phyloP scores from a whole-genome alignment of 2,888 invertebrate species.

The Auanema sp. region DNA sequence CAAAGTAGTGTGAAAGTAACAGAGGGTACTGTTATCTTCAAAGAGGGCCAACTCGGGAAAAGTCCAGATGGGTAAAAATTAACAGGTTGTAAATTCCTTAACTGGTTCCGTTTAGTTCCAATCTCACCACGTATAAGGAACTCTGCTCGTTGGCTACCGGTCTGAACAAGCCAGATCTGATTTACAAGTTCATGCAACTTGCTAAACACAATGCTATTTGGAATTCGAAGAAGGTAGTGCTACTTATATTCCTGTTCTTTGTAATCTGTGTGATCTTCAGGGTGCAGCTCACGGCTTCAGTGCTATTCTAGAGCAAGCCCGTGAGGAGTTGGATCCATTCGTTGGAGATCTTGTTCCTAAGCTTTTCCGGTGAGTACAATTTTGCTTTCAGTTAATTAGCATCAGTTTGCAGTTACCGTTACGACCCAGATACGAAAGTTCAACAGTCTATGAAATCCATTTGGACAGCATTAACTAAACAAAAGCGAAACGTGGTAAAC shows the following conservation, averaged over 20 bases:
- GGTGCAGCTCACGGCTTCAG: constrained; percentile 92
- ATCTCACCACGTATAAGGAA: constrained; percentile 82
- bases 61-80: constrained; percentile 79
- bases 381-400: not conserved
- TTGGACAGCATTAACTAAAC: constrained; percentile 86
- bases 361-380: constrained; percentile 69
- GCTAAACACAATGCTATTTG: constrained; percentile 91
- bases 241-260: not conserved
- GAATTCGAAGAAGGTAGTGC: constrained; percentile 81
- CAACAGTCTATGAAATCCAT: constrained; percentile 91
- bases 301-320: constrained; percentile 81
- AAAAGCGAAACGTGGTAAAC: constrained; percentile 80
- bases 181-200: constrained; percentile 92
- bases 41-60: constrained; percentile 83
- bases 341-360: constrained; percentile 84
- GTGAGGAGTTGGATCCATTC: constrained; percentile 80
- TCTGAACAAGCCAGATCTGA: constrained; percentile 88
- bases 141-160: constrained; percentile 89
- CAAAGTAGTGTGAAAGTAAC: constrained; percentile 67
- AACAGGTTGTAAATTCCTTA: not conserved
- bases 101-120: constrained; percentile 25
- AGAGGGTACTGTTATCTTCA: constrained; percentile 82
- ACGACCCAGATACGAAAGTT: constrained; percentile 87
- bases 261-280: constrained; percentile 51
- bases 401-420: constrained; percentile 73